These are phyloP conservation scores for Helobdella robusta DNA, from an alignment of 2,888 invertebrate species.

Conservation along the genomic window DNA sequence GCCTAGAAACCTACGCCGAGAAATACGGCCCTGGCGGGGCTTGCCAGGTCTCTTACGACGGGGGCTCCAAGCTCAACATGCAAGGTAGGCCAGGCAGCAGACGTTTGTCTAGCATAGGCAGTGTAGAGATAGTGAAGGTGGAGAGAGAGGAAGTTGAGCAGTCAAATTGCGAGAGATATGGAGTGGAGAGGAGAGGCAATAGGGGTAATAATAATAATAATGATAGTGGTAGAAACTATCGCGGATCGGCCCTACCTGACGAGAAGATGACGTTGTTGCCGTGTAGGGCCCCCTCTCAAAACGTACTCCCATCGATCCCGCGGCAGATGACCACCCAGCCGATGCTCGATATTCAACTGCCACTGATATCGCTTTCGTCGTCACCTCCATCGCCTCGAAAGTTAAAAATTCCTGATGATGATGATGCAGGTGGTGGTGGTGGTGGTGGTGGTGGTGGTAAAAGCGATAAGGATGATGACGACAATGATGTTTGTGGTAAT, in stretches of 20 bases:
- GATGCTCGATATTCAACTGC: no score
- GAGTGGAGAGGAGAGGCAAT: no score
- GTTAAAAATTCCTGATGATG: no score
- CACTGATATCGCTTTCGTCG: no score
- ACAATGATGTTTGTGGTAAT: conserved; percentile 15
- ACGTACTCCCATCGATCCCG: no score
- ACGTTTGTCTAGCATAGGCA: conserved; percentile 11
- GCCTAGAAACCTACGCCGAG: conserved; percentile 7
- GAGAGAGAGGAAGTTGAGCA: not conserved
- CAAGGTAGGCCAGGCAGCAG: not conserved
- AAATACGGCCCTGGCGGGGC: conserved; percentile 5
- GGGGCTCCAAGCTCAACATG: not conserved
- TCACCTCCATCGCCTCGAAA: no score
- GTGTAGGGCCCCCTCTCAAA: no score
- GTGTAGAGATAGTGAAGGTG: conserved; percentile 7
- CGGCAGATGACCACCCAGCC: no score
- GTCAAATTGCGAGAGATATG: not conserved
- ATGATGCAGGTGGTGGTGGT: not conserved
- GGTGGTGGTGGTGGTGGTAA: conserved; percentile 6
- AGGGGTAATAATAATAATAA: no score
- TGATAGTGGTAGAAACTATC: no score
- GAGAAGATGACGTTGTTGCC: no score
- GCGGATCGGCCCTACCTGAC: no score
- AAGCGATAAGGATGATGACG: conserved; percentile 16
- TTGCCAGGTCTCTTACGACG: conserved; percentile 3